Evolutionary conservation across 2,797 vertebrate genomes (phyloP).

Genomic region (Cynodonichthys magdalenae): DNA sequence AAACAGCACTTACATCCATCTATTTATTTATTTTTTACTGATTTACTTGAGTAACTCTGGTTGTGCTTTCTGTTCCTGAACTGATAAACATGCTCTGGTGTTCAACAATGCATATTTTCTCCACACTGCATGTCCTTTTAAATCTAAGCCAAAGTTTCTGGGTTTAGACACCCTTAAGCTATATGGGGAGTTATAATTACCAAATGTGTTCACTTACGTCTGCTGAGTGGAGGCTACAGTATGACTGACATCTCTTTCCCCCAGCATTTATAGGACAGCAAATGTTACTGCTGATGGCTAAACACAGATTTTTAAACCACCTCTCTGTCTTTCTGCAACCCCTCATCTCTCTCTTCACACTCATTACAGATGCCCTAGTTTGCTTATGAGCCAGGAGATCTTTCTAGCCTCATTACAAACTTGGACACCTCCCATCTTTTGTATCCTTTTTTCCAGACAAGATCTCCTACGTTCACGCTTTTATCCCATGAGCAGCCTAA

Average conservation of each 20-base stretch:
- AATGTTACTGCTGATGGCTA: conserved; percentile 42
- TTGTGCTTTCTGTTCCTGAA: background rate
- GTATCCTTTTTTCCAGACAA: conserved; percentile 70
- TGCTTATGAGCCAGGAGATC: conserved; percentile 69
- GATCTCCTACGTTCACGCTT: conserved; percentile 62
- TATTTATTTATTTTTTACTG: too few relatives aligned
- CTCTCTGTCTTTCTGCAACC: conserved; percentile 24
- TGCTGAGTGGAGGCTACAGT: conserved; percentile 23
- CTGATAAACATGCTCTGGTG: background rate
- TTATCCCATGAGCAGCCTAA: conserved; percentile 62
- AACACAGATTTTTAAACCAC: conserved; percentile 36
- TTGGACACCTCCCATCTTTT: conserved; percentile 73
- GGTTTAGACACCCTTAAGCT: conserved; percentile 2
- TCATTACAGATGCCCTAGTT: conserved; percentile 80
- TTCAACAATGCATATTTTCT: background rate
- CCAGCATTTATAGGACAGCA: conserved; percentile 31
- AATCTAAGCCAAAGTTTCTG: conserved; percentile 9
- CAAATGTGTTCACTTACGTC: conserved; percentile 24
- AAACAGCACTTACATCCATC: background rate
- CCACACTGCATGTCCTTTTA: background rate
- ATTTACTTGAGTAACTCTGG: background rate
- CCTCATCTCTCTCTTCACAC: conserved; percentile 49
- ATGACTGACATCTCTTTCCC: conserved; percentile 28
- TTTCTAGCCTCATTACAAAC: conserved; percentile 77
- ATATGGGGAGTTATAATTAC: conserved; percentile 21